Evolutionary conservation across 2,888 invertebrate genomes (phyloP).

Genomic region (Ormyrus labotus): DNA sequence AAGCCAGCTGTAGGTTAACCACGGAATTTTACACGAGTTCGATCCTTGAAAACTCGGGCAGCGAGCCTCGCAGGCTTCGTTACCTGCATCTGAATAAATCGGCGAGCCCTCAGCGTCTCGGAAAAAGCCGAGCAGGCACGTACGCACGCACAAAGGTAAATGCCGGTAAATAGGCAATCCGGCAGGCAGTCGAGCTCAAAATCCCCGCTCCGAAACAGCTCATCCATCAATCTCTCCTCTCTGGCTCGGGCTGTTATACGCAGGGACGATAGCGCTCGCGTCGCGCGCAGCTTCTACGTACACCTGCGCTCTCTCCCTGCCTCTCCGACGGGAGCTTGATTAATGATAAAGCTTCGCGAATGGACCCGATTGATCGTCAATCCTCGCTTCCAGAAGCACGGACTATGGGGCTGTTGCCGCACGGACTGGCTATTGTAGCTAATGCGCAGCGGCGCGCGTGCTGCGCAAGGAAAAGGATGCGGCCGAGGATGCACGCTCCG

Average conservation of each 20-base stretch:
- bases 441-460: conserved; percentile 6
- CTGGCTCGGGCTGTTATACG: neutral
- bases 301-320: conserved; percentile 62
- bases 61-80: no score
- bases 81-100: no score
- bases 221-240: conserved; percentile 67
- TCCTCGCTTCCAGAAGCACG: conserved; percentile 37
- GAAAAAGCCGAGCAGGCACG: no score
- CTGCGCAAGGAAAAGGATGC: neutral
- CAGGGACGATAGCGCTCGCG: neutral
- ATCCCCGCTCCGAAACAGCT: conserved; percentile 57
- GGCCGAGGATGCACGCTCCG: no score
- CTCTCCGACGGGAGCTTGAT: conserved; percentile 65
- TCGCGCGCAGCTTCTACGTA: conserved; percentile 43
- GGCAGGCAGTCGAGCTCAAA: conserved; percentile 50
- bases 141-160: conserved; percentile 43
- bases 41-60: no score
- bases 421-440: conserved; percentile 10
- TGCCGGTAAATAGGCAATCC: conserved; percentile 55
- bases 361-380: conserved; percentile 64
- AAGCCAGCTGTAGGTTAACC: neutral
- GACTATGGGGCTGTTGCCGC: conserved; percentile 3
- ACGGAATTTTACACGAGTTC: no score
- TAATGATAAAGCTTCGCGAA: conserved; percentile 68
- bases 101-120: no score